Conservation (phyloP, 2,113 vertebrate species). For the Hassar affinis region DNA sequence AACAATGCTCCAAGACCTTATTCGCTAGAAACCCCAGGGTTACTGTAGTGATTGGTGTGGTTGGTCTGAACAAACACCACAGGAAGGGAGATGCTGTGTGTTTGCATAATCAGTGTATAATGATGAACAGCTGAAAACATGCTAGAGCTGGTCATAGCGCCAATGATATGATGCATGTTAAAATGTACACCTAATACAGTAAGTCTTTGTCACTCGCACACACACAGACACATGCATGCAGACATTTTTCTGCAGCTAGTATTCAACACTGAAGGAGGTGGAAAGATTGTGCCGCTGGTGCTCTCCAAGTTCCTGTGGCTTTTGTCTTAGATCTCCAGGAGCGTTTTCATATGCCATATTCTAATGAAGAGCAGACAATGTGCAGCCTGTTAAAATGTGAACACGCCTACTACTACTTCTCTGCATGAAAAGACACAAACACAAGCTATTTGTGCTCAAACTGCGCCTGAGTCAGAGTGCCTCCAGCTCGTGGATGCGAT, state of each 20-base stretch:
- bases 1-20: neutral
- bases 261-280: slow-evolving; percentile 57
- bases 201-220: neutral
- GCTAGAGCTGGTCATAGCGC: neutral
- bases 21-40: neutral
- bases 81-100: slow-evolving; percentile 18
- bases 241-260: slow-evolving; percentile 22
- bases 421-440: slow-evolving; percentile 45
- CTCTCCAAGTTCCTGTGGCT: slow-evolving; percentile 65
- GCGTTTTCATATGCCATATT: slow-evolving; percentile 64
- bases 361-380: slow-evolving; percentile 69
- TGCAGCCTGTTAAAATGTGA: slow-evolving; percentile 62
- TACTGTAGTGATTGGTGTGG: neutral
- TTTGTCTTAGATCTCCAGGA: slow-evolving; percentile 58
- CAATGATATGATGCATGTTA: slow-evolving; percentile 6
- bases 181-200: neutral
- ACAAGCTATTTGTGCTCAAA: slow-evolving; percentile 56
- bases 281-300: slow-evolving; percentile 59
- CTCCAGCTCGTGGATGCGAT: slow-evolving; percentile 24
- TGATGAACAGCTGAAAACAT: slow-evolving; percentile 18
- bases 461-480: slow-evolving; percentile 34
- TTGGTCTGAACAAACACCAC: slow-evolving; percentile 13
- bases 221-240: neutral
- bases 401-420: slow-evolving; percentile 61
- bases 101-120: slow-evolving; percentile 28